Percentiles rank a stretch among this genome's conserved stretches.
These are phyloP conservation scores for Orientallactaga bullata DNA, from an alignment of 2,113 vertebrate genomes.

Conservation along the genomic window DNA sequence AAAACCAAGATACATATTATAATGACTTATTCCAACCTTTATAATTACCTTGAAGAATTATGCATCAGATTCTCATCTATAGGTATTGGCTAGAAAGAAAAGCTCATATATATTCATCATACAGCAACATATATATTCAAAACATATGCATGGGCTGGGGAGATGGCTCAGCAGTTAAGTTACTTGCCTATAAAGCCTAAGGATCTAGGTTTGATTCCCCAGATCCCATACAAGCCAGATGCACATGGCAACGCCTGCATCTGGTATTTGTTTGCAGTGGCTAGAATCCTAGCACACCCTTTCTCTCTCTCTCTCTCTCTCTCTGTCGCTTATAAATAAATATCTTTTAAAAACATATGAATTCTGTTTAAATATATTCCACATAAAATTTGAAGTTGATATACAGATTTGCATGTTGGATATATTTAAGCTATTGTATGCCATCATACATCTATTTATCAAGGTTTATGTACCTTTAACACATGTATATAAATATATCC, in stretches of 20 bases:
- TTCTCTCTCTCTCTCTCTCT: no score
- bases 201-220: no score
- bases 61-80: background rate
- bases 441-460: background rate
- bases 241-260: no score
- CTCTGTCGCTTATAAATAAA: background rate
- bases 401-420: background rate
- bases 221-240: no score
- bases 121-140: background rate
- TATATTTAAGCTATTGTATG: background rate
- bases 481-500: background rate
- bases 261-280: no score
- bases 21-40: background rate
- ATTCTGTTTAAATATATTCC: background rate
- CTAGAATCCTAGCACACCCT: no score
- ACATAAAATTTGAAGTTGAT: background rate
- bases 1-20: background rate
- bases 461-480: background rate
- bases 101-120: background rate
- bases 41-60: conserved; percentile 4
- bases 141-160: no score
- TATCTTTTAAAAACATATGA: background rate
- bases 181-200: no score
- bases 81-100: background rate
- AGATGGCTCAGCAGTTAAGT: no score